These are phyloP conservation scores for Holothuria glaberrima DNA, from an alignment of 35 echinoderm and acorn worm genomes.

Conservation along the genomic window DNA sequence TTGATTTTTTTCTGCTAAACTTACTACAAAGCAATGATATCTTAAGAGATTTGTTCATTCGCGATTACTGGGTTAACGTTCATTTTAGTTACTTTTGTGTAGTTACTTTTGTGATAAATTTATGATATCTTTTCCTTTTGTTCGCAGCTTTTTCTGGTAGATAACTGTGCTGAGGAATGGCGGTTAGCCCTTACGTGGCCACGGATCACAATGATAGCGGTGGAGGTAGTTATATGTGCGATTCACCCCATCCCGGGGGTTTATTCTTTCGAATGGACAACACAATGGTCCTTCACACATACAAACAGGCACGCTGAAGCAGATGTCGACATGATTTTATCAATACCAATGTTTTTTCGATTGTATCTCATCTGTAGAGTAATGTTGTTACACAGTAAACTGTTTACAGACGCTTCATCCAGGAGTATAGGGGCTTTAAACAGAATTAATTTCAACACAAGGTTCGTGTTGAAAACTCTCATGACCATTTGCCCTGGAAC, in stretches of 20 bases:
- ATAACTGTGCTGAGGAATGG: constrained; percentile 99
- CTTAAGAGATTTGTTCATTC: too few species aligned
- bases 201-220: constrained; percentile 75
- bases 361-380: constrained; percentile 97
- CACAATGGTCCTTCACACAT: constrained; percentile 94
- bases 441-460: constrained; percentile 99
- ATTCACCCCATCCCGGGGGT: constrained; percentile 92
- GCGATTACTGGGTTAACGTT: not conserved
- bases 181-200: constrained; percentile 95
- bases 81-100: not conserved
- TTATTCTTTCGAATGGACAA: constrained; percentile 89
- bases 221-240: constrained; percentile 88
- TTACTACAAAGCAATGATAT: too few species aligned
- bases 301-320: constrained; percentile 62
- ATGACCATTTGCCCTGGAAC: constrained; percentile 99
- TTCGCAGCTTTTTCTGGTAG: constrained; percentile 92
- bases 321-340: constrained; percentile 92
- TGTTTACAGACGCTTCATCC: constrained; percentile 99
- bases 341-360: constrained; percentile 99
- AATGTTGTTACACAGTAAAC: constrained; percentile 99
- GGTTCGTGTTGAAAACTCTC: constrained; percentile 97
- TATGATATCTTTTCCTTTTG: not conserved
- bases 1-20: too few species aligned
- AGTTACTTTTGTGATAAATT: not conserved
- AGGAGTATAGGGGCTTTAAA: constrained; percentile 98